Evolutionary conservation across 2,113 vertebrate species (phyloP).

Genomic region (Bostrychus sinensis): DNA sequence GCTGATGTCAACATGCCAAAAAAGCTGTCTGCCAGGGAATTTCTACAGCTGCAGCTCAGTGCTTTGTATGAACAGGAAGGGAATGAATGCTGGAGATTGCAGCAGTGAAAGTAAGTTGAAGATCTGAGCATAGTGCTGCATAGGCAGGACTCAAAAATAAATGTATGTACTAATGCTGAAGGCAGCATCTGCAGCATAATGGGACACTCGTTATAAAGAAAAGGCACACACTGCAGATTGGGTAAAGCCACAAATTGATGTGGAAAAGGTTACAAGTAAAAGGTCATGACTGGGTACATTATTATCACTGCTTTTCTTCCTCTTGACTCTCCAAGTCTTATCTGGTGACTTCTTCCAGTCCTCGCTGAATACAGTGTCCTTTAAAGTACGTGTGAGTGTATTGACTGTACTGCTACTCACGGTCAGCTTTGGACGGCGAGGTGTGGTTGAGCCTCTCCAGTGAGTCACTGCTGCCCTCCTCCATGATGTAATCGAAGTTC

Average conservation of each 20-base stretch:
- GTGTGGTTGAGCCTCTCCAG: slow-evolving; percentile 89
- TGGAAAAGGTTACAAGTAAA: slow-evolving; percentile 25
- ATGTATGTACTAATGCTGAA: background rate
- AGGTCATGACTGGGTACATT: slow-evolving; percentile 19
- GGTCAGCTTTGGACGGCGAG: slow-evolving; percentile 86
- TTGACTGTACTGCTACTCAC: slow-evolving; percentile 81
- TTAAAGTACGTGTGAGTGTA: no score
- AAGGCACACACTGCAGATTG: background rate
- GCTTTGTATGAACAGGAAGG: background rate
- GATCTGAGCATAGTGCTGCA: background rate
- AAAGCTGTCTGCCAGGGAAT: slow-evolving; percentile 27
- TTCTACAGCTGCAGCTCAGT: slow-evolving; percentile 24
- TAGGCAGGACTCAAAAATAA: background rate
- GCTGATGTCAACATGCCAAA: slow-evolving; percentile 54
- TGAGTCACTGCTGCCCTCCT: slow-evolving; percentile 85
- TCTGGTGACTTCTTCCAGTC: background rate
- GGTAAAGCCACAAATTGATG: background rate
- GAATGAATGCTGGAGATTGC: background rate
- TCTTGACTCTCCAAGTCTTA: background rate
- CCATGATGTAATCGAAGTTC: slow-evolving; percentile 91
- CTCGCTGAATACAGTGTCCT: background rate
- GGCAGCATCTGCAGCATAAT: background rate
- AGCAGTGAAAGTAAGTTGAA: background rate
- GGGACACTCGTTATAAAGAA: background rate
- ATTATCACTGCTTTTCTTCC: background rate